phyloP scores from a whole-genome alignment of 2,113 vertebrate species.

The Microtus oregoni region DNA sequence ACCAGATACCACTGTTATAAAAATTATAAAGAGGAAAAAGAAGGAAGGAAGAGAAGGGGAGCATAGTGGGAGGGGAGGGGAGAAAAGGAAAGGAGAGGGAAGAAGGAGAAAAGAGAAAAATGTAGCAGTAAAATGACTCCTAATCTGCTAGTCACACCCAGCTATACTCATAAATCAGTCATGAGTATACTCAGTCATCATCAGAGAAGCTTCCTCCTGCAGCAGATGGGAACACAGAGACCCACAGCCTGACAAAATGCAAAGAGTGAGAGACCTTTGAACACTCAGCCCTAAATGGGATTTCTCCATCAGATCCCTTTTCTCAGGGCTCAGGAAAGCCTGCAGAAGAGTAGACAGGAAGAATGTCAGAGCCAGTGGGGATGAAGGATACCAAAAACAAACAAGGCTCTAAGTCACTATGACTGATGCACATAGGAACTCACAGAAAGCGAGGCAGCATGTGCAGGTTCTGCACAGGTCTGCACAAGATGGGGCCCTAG shows the following conservation, averaged over 20 bases:
- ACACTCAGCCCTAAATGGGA: neutral
- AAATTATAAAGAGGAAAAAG: neutral
- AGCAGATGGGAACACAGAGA: neutral
- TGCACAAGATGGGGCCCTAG: neutral
- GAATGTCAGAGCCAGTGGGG: neutral
- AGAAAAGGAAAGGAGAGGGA: too few relatives aligned
- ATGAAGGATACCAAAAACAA: neutral
- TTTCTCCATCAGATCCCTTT: neutral
- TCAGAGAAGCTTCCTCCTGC: neutral
- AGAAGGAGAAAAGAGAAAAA: neutral
- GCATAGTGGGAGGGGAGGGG: accelerated
- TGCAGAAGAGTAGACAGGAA: neutral
- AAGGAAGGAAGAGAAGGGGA: neutral
- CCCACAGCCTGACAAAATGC: neutral
- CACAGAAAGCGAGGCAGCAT: neutral
- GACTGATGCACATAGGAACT: neutral
- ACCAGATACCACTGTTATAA: neutral
- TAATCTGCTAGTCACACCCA: neutral
- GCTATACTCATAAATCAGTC: neutral
- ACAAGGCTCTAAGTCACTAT: neutral
- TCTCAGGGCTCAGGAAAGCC: neutral
- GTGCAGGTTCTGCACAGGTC: neutral
- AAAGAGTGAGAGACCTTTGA: neutral
- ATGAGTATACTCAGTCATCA: neutral
- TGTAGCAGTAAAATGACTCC: neutral